Evolutionary conservation across 2,797 vertebrate species (phyloP), one percentile per base, ranked within the genome.

Genomic region (Limosa lapponica): DNA sequence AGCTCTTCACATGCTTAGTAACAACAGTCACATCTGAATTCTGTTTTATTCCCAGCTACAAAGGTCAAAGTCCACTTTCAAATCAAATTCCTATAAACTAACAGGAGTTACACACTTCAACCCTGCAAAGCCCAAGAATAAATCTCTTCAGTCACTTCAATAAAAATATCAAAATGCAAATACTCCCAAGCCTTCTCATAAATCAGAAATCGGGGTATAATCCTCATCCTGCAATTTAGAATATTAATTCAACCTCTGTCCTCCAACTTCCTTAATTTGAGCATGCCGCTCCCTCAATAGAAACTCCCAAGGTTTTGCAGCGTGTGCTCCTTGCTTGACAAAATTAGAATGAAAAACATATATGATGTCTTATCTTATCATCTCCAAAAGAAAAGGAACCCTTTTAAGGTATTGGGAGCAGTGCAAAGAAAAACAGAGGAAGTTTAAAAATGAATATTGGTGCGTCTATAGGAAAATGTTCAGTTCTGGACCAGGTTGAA

Each of bases 281-380:
- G 48, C 0, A 0, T 70, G 66, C 46, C 1, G 2, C 24, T 92
- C 55, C 23, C 19, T 17, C 14, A 62, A 72, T 23, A 28, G 71
- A 82, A 87, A n/a, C 6, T 64, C 19, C 16, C 6, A n/a, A 20
- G 12, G 13, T 28, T 83, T 18, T 87, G 49, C 22, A 49, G 23
- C 0, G 0, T 3, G 55, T 27, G 41, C 25, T 74, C 41, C 32
- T 81, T 1, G 1, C 43, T 65, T 0, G 0, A 46, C 27, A 61
- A 34, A 74, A 24, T 1, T 1, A 19, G 6, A 54, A 34, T 3
- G 15, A 82, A 22, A 87, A 74, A 8, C 5, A 14, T 6, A 22
- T 1, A 11, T 6, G 23, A 49, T 37, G n/a, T 66, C 58, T 51
- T 44, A 51, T 71, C 83, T 88, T 44, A 57, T 59, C 41, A 55